These are phyloP conservation scores for Nemopilema nomurai DNA, from an alignment of 30 jellyfish, hydroid and myxozoan species.

Conservation along the genomic window DNA sequence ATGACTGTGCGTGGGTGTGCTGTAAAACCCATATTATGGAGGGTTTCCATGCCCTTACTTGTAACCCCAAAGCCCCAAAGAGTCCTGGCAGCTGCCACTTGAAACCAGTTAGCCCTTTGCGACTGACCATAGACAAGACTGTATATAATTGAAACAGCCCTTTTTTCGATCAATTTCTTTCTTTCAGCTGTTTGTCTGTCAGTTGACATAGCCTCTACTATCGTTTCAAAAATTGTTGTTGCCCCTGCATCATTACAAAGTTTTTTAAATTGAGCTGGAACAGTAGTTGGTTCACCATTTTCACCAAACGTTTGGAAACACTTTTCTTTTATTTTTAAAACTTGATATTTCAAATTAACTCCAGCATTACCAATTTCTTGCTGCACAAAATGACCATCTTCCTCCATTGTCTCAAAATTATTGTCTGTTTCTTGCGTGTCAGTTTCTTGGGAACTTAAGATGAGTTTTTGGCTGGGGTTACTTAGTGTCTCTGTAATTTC, in stretches of 20 bases:
- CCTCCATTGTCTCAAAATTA: neutral
- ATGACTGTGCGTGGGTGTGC: conserved; percentile 21
- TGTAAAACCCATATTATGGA: conserved; percentile 9
- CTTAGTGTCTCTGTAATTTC: neutral
- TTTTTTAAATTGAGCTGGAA: conserved; percentile 7
- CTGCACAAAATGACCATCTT: neutral
- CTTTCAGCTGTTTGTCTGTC: conserved; percentile 5
- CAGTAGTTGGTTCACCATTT: conserved; percentile 14
- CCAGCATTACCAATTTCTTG: neutral
- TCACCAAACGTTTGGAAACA: conserved; percentile 12
- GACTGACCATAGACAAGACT: conserved; percentile 22
- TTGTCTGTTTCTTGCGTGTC: neutral
- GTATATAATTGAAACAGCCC: conserved; percentile 14
- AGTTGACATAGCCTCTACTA: neutral
- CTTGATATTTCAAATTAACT: neutral
- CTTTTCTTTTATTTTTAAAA: neutral
- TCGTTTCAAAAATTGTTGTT: conserved; percentile 1
- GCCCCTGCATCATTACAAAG: conserved; percentile 39
- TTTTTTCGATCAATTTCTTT: conserved; percentile 1
- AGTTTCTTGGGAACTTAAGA: conserved; percentile 2
- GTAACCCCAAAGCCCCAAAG: conserved; percentile 8
- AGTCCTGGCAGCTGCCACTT: conserved; percentile 6
- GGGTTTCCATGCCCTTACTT: neutral
- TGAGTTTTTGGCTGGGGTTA: conserved; percentile 7
- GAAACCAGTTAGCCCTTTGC: conserved; percentile 28